Evolutionary conservation across 2,888 invertebrate genomes (phyloP).

Genomic region (Idaea biselata): DNA sequence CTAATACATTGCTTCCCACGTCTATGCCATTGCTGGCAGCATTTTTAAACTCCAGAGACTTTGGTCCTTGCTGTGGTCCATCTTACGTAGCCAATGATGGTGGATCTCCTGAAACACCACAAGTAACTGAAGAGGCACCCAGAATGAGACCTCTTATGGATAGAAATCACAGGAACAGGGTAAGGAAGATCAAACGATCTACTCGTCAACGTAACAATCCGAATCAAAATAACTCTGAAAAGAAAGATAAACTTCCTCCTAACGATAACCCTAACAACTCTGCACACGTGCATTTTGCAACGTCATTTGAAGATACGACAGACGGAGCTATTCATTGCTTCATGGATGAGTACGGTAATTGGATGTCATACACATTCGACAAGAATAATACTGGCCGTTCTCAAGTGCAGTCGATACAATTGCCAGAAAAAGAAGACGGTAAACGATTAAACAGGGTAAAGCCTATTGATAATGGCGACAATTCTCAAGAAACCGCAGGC

Average conservation of each 20-base stretch:
- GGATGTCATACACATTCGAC: conserved; percentile 91
- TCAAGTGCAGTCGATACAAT: conserved; percentile 64
- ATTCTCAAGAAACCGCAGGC: conserved; percentile 63
- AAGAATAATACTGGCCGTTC: conserved; percentile 83
- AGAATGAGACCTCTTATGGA: conserved; percentile 72
- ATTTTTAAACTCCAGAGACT: conserved; percentile 82
- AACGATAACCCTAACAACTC: conserved; percentile 54
- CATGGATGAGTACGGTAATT: conserved; percentile 91
- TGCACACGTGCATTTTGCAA: conserved; percentile 84
- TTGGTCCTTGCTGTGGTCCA: conserved; percentile 68
- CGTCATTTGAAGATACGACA: conserved; percentile 89
- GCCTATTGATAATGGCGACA: conserved; percentile 58
- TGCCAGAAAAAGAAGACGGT: conserved; percentile 60
- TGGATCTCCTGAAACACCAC: conserved; percentile 48
- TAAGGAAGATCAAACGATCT: conserved; percentile 79
- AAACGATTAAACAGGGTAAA: conserved; percentile 50
- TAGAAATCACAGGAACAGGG: conserved; percentile 72
- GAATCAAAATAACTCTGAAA: conserved; percentile 49
- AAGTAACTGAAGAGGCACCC: conserved; percentile 57
- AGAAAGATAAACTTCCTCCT: conserved; percentile 52
- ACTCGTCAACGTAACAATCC: conserved; percentile 72
- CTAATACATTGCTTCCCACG: conserved; percentile 83
- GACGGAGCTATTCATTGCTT: conserved; percentile 93
- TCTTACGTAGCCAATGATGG: conserved; percentile 47
- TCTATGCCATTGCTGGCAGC: conserved; percentile 83